Percentiles rank a stretch among this genome's conserved stretches.
Conservation (phyloP, 35 echinoderm and acorn worm genomes). For the Hemicentrotus pulcherrimus region DNA sequence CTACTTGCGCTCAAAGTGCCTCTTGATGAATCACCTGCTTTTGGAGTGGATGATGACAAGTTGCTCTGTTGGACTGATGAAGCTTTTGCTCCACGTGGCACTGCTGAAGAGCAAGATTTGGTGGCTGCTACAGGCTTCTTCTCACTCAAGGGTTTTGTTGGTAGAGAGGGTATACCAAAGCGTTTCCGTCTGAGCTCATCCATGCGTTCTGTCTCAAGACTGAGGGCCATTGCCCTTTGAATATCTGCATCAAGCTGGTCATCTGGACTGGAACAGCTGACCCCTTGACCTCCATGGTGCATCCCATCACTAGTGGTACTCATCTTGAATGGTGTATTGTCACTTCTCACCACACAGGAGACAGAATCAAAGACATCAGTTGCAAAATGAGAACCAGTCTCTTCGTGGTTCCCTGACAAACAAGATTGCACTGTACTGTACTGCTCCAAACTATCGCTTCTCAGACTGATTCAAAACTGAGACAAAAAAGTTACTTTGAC, state of each 20-base stretch:
- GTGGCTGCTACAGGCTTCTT: constrained; percentile 8
- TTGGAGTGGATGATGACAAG: background rate
- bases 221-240: constrained; percentile 66
- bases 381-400: background rate
- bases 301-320: constrained; percentile 39
- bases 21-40: background rate
- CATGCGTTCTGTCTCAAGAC: constrained; percentile 64
- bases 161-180: background rate
- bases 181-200: constrained; percentile 55
- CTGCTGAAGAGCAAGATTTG: background rate
- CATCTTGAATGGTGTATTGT: background rate
- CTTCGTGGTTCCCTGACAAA: background rate
- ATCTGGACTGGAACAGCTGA: background rate
- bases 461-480: background rate
- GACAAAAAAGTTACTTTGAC: background rate
- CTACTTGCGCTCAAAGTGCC: background rate
- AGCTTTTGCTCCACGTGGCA: background rate
- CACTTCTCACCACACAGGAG: background rate
- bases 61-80: background rate
- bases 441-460: background rate
- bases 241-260: constrained; percentile 68
- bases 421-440: background rate
- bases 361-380: background rate
- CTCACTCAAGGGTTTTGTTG: background rate
- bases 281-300: background rate